These are phyloP conservation scores for Cladopsammia gracilis DNA, from an alignment of 64 coral and sea anemone genomes.

Conservation along the genomic window DNA sequence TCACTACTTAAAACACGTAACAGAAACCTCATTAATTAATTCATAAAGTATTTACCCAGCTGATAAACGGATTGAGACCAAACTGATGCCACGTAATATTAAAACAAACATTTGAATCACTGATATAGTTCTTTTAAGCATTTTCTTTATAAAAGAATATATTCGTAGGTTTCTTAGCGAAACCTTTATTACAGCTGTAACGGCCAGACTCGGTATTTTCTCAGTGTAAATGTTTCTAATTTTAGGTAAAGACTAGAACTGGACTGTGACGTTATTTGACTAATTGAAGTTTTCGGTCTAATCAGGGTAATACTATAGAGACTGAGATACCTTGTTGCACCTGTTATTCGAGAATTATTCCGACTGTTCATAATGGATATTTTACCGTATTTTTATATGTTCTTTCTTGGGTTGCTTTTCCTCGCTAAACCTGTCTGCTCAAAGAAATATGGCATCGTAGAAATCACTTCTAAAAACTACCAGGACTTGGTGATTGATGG, in stretches of 20 bases:
- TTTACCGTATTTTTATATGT: neutral
- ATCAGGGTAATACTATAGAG: no score
- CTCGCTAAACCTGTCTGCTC: neutral
- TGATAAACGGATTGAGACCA: constrained; percentile 1
- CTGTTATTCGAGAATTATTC: neutral
- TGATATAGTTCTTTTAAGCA: neutral
- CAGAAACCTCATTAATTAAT: neutral
- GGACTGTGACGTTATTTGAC: no score
- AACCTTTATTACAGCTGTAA: no score
- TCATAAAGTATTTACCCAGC: constrained; percentile 17
- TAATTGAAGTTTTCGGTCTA: no score
- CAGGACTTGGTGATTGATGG: constrained; percentile 63
- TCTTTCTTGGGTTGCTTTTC: constrained; percentile 8
- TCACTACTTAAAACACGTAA: no score
- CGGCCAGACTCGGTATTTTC: no score
- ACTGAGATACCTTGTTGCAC: neutral
- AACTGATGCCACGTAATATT: constrained; percentile 36
- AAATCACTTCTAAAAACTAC: constrained; percentile 76
- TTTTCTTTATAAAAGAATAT: neutral
- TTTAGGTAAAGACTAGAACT: no score
- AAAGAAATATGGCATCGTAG: constrained; percentile 56
- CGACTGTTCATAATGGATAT: neutral
- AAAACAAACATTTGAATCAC: neutral
- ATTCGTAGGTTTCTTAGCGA: neutral
- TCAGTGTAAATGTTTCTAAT: no score